Evolutionary conservation across 2,113 vertebrate genomes (phyloP), one percentile per base, ranked within the genome.

Genomic region (Cynopterus brachyotis): DNA sequence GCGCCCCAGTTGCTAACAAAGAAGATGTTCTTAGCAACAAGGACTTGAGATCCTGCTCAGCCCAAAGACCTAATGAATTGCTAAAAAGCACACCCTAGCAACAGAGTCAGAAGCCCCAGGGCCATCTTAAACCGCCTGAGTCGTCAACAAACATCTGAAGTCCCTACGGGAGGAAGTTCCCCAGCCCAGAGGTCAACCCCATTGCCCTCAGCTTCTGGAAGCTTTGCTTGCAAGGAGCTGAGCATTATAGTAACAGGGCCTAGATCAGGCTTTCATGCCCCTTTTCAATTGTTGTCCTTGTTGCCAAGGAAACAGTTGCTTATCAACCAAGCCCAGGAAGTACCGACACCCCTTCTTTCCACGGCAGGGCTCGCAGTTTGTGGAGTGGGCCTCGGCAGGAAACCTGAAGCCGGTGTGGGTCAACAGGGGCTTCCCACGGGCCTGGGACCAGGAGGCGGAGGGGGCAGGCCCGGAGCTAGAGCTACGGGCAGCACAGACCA

Each of bases 371-470:
- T 99, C 99, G 57, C 99, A 99, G 97, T 99, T 99, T 97, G 99
- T 99, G 70, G 99, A 99, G 79, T 94, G 99, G 98, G 98, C 98
- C 67, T 99, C 99, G 4, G 98, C 98, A 12, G 98, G 96, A 62
- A 99, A 99, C 9, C 98, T 99, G 94, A 99, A 99, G 97, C 98
- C 98, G 0, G 98, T 99, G 55, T 98, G 98, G 98, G 98, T 99
- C 50, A 98, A 96, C 97, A 84, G 98, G 73, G 99, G 98, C 75
- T 22, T 9, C 76, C 72, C 5, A 0, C 64, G 96, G 20, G 95
- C 96, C 84, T 98, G 98, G 95, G 96, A 97, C 17, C 91, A 93
- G 30, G 91, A 97, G 12, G 45, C 75, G 0, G 35, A 96, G 22
- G 98, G 98, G 0, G 95, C 95, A 16, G 97, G 89, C 7, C 98